These are phyloP conservation scores for Trichomalopsis sarcophagae DNA, from an alignment of 1,140 invertebrate genomes.

Conservation along the genomic window DNA sequence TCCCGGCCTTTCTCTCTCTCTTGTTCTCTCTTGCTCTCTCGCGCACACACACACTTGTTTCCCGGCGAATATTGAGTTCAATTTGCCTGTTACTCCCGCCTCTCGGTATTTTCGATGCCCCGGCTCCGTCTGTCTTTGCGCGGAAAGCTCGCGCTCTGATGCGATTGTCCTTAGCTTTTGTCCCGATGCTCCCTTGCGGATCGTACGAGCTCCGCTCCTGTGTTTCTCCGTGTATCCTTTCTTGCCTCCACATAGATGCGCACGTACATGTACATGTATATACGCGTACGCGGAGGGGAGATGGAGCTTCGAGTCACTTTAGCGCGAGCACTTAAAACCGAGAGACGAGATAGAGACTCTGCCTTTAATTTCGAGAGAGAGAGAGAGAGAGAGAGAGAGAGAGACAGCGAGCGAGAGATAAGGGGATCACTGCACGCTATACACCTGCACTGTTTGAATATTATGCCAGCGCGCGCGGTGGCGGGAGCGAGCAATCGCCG, in stretches of 20 bases:
- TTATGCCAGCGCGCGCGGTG: slow-evolving; percentile 27
- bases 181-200: slow-evolving; percentile 59
- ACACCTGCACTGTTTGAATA: slow-evolving; percentile 53
- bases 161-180: slow-evolving; percentile 70
- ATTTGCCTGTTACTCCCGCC: slow-evolving; percentile 65
- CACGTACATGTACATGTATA: not conserved
- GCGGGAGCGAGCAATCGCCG: slow-evolving; percentile 39
- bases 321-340: slow-evolving; percentile 48
- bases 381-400: too few species aligned
- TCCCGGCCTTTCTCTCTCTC: slow-evolving; percentile 24
- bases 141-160: slow-evolving; percentile 62
- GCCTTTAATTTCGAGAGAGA: slow-evolving; percentile 48
- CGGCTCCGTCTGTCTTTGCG: slow-evolving; percentile 18
- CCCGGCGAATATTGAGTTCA: slow-evolving; percentile 74
- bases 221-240: not conserved
- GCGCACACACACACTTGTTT: slow-evolving; percentile 64
- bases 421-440: slow-evolving; percentile 51
- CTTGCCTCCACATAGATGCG: not conserved
- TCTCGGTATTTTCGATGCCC: not conserved
- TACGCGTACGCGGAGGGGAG: not conserved
- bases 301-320: slow-evolving; percentile 50
- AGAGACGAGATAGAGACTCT: slow-evolving; percentile 52
- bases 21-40: not conserved
- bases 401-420: not conserved
- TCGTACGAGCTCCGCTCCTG: slow-evolving; percentile 32